Evolutionary conservation across 2,797 vertebrate genomes (phyloP), one percentile per base, ranked within the genome.

Genomic region (Acropternis orthonyx): DNA sequence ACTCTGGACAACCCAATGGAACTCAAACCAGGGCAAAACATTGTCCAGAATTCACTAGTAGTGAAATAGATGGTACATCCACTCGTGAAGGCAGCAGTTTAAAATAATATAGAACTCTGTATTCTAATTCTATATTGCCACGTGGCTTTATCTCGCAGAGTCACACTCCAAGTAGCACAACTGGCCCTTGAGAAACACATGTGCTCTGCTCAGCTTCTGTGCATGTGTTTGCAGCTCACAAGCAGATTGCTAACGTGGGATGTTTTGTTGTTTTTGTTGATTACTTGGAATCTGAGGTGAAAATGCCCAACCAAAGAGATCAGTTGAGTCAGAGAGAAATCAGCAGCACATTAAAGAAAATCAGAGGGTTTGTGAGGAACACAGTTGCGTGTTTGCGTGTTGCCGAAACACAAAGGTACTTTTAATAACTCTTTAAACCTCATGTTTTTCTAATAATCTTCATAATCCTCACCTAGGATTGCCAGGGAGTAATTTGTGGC

Each of bases 351-450:
- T 88, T 76, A 59, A 95, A 89, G 63, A 66, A 89, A 88, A 61
- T 37, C 14, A 12, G 39, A 28, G 22, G 71, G 41, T 51, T 88
- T 91, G 49, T 41, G 21, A 76, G 69, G 72, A 65, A 80, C 75
- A 37, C 34, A 23, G 36, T 43, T 69, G 43, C 10, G 4, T 69
- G 62, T 78, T 90, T 0, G 0, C 2, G 11, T 85, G 27, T 55
- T 92, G 62, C 84, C 93, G 58, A 96, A 97, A 94, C 24, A 15
- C 34, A 79, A 4, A 66, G 21, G 43, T 96, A 72, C 52, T 85
- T 92, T 89, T 88, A 79, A 91, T 92, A 91, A 82, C 46, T 75
- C 41, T 90, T 95, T 87, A 85, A 84, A 71, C 79, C 52, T 91
- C 36, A 69, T 36, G 22, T 89, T 82, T 94, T 92, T 65, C 62